Percentiles rank a stretch among this genome's conserved stretches.
Conservation (phyloP, 2,113 vertebrate species). For the Dunckerocampus dactyliophorus region DNA sequence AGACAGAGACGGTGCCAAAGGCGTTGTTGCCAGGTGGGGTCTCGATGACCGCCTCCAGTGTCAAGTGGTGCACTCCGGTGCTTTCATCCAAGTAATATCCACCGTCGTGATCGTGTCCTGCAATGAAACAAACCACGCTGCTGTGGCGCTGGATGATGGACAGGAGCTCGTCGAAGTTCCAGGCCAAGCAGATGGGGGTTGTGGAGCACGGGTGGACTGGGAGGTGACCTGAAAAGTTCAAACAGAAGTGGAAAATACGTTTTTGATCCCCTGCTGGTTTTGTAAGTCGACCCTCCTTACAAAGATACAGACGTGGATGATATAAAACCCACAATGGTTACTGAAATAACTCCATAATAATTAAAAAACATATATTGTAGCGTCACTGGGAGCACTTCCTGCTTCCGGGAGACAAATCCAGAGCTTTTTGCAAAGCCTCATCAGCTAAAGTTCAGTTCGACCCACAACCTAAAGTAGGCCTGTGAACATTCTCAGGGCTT, state of each 20-base stretch:
- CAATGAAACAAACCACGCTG: slow-evolving; percentile 84
- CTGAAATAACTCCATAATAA: neutral
- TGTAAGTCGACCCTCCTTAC: neutral
- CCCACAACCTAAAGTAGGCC: no score
- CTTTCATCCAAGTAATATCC: slow-evolving; percentile 77
- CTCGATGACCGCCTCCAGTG: slow-evolving; percentile 85
- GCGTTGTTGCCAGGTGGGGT: slow-evolving; percentile 81
- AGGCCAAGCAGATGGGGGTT: slow-evolving; percentile 76
- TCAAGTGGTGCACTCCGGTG: slow-evolving; percentile 83
- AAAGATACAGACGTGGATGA: neutral
- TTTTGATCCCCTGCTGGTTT: no score
- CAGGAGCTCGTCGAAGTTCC: slow-evolving; percentile 83
- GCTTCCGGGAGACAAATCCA: no score
- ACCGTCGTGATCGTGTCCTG: slow-evolving; percentile 86
- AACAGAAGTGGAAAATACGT: neutral
- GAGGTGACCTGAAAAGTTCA: slow-evolving; percentile 78
- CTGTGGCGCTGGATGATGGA: slow-evolving; percentile 74
- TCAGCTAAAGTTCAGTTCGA: no score
- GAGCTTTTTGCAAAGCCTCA: no score
- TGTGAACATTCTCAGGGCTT: no score
- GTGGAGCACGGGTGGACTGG: slow-evolving; percentile 82
- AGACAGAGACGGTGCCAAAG: slow-evolving; percentile 82
- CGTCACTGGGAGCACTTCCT: no score
- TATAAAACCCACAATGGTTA: neutral
- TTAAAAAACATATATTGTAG: no score